phyloP scores from a whole-genome alignment of 2,113 vertebrate species.

The Carollia perspicillata region DNA sequence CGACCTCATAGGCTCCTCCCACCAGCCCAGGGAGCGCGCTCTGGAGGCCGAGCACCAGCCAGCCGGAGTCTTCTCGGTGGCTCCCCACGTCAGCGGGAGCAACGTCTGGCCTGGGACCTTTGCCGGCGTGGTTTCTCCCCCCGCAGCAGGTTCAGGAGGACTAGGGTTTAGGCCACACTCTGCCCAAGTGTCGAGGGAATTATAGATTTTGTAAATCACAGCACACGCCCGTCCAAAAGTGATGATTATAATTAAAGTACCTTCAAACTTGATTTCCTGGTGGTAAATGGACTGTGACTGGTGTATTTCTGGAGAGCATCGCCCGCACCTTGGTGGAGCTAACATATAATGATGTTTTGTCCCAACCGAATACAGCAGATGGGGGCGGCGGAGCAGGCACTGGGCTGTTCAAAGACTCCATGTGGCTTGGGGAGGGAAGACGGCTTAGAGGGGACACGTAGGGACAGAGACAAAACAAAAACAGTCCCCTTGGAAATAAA shows the following conservation, averaged over 20 bases:
- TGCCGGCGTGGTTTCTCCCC: accelerated
- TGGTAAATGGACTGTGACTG: conserved; percentile 52
- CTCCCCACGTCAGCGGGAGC: neutral
- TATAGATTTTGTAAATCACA: neutral
- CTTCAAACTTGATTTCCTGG: conserved; percentile 36
- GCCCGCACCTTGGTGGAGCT: neutral
- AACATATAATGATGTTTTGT: conserved; percentile 5
- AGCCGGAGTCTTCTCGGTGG: neutral
- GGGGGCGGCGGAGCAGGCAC: neutral
- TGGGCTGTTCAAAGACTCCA: neutral
- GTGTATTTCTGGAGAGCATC: conserved; percentile 39
- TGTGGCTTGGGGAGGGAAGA: neutral
- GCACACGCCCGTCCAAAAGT: neutral
- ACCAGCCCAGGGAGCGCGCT: no score
- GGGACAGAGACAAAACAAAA: no score
- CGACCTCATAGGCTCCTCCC: neutral
- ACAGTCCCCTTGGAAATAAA: neutral
- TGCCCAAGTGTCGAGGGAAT: neutral
- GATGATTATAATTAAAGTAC: conserved; percentile 41
- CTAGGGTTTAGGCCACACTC: accelerated
- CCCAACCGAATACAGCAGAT: conserved; percentile 6
- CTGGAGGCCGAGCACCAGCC: neutral
- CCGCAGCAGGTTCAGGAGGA: neutral
- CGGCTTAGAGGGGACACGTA: neutral
- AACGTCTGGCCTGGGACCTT: accelerated